Conservation (phyloP, 2,888 invertebrate species). For the Drosophila incognita region DNA sequence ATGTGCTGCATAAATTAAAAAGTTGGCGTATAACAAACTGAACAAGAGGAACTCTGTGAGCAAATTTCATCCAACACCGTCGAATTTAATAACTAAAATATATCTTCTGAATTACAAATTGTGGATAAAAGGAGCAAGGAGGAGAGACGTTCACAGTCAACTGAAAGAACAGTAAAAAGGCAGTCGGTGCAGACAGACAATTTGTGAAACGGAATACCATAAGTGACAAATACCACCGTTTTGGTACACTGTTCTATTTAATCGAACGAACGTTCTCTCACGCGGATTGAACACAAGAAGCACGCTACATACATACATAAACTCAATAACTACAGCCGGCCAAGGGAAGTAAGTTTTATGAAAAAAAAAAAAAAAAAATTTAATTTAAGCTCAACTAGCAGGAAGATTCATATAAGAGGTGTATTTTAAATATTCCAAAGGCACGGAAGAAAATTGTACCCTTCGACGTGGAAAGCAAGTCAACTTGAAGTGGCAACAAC, state of each 20-base stretch:
- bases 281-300: conserved; percentile 16
- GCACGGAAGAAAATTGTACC: conserved; percentile 4
- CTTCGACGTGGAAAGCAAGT: conserved; percentile 4
- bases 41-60: conserved; percentile 11
- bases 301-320: conserved; percentile 9
- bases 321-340: conserved; percentile 8
- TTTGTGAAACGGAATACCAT: conserved; percentile 1
- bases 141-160: conserved; percentile 8
- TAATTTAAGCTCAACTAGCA: conserved; percentile 6
- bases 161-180: conserved; percentile 1
- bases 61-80: conserved; percentile 2
- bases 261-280: conserved; percentile 3
- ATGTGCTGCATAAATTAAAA: conserved; percentile 5
- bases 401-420: background rate
- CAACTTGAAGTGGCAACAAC: conserved; percentile 13
- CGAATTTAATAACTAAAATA: conserved; percentile 15
- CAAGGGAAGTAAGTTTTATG: conserved; percentile 10
- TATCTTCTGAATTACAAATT: conserved; percentile 9
- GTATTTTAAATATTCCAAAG: conserved; percentile 4
- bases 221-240: conserved; percentile 10
- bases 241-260: conserved; percentile 21
- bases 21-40: conserved; percentile 6
- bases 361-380: background rate
- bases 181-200: background rate
- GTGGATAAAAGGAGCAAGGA: conserved; percentile 13